Evolutionary conservation across 2,888 invertebrate species (phyloP), one percentile per base, ranked within the genome.

Genomic region (Amphipyra berbera): DNA sequence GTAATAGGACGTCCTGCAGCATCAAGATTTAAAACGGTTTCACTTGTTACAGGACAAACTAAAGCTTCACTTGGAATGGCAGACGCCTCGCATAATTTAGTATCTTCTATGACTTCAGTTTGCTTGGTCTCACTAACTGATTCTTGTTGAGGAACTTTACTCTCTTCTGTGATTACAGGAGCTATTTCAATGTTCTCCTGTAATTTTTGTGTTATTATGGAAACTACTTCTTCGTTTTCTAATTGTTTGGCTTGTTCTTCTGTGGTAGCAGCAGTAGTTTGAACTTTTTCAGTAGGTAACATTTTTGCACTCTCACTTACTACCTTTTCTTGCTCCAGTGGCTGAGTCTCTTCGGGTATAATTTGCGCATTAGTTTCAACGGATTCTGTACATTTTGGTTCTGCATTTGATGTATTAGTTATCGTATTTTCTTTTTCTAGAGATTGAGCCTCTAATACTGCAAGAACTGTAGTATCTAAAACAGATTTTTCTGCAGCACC

Each of bases 1-100:
- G 27, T 9, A 47, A 33, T 47, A 41, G 14, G 6, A 9, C 2
- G 21, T 47, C 55, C 46, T 40, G 56, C 46, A 30, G 37, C 13
- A 27, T 13, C 10, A 27, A 15, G n/a, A 40, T 14, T 21, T 50
- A 15, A 6, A 58, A 13, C 6, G 13, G 8, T 9, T 40, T 47
- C 50, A 30, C 8, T 21, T 9, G n/a, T 55, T 9, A 6, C 10
- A 10, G n/a, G 8, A 6, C n/a, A 1, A 41, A 3, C 12, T 21
- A 45, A 10, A 40, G 1, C n/a, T n/a, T 52, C 42, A 33, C 9
- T 38, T 38, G 10, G 7, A 35, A 1, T 7, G 8, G 12, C 1
- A 10, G 14, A 9, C 38, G 21, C 35, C 14, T 42, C 42, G 42
- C 8, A n/a, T 3, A 6, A n/a, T 15, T 37, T 54, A 14, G 5